Evolutionary conservation across 2,888 invertebrate species (phyloP).

Genomic region (Drosophila imparisetae): DNA sequence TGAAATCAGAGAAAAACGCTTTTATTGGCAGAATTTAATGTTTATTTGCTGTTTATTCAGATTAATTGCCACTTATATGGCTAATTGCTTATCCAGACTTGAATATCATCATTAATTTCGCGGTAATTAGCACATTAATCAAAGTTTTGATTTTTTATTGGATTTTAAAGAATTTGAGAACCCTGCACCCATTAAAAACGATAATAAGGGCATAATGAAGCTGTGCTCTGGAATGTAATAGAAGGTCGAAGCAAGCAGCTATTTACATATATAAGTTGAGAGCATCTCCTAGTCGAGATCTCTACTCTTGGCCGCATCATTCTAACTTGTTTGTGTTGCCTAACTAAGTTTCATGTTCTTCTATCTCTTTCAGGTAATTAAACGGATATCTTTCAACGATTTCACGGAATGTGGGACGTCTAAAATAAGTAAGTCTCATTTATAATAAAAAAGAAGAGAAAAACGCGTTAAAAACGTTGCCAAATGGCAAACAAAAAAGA

Average conservation of each 20-base stretch:
- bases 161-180: conserved; percentile 2
- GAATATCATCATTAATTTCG: conserved; percentile 12
- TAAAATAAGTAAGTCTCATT: conserved; percentile 58
- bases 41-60: not conserved
- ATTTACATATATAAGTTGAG: not conserved
- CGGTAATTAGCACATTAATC: conserved; percentile 6
- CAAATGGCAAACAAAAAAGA: conserved; percentile 39
- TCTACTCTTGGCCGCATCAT: not conserved
- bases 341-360: conserved; percentile 46
- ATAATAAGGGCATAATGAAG: not conserved
- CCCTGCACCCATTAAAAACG: not conserved
- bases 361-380: conserved; percentile 71
- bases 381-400: conserved; percentile 53
- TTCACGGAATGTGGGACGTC: conserved; percentile 32
- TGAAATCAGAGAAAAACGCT: not conserved
- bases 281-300: not conserved
- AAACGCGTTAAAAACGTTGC: conserved; percentile 52
- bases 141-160: not conserved
- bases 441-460: conserved; percentile 44
- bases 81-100: not conserved
- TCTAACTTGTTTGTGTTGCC: conserved; percentile 16
- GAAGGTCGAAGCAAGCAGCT: not conserved
- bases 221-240: not conserved
- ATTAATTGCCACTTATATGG: not conserved
- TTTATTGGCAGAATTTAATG: not conserved